Evolutionary conservation across 2,113 vertebrate genomes (phyloP), one percentile per base, ranked within the genome.

Genomic region (Amazona vittata): DNA sequence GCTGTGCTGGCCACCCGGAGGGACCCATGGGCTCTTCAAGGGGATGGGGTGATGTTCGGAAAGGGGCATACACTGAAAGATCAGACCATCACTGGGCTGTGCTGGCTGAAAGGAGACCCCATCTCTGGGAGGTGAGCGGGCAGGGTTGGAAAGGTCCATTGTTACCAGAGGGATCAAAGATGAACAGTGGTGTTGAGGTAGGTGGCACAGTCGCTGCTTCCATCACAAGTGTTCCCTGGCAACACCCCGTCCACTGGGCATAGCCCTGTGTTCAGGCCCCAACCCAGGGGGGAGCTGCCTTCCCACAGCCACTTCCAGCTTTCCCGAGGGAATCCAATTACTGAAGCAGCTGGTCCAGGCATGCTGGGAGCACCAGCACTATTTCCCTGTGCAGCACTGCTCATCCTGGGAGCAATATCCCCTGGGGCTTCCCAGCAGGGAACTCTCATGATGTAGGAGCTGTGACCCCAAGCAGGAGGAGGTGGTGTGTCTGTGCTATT

Each of bases 71-170:
- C 2, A 7, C 22, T 9, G 35, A 60, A 50, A 22, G 41, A 17
- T 4, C 67, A 43, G 55, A 41, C 29, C 13, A 1, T 49, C 41
- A 9, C 20, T 12, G 9, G 50, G 33, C 33, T 35, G 33, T 21
- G 33, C 25, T 11, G 19, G 33, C 43, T 5, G 19, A 25, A 15
- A 11, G 39, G 26, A 55, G 33, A 57, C 14, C 35, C 19, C 6
- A 0, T 15, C 26, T 31, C 25, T 3, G 0, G 33, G 33, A 24
- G 50, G 63, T 9, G 9, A 6, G 50, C 9, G 33, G 41, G 20
- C 2, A 10, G 63, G 33, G n/a, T 28, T 14, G 43, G 20, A 17
- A 4, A 4, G 57, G 33, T 59, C 21, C 57, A 59, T 21, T 24
- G n/a, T 35, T 59, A 35, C 33, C 33, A 35, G n/a, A 24, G 57